Evolutionary conservation across 64 coral and sea anemone genomes (phyloP).

Genomic region (Porites australiensis): DNA sequence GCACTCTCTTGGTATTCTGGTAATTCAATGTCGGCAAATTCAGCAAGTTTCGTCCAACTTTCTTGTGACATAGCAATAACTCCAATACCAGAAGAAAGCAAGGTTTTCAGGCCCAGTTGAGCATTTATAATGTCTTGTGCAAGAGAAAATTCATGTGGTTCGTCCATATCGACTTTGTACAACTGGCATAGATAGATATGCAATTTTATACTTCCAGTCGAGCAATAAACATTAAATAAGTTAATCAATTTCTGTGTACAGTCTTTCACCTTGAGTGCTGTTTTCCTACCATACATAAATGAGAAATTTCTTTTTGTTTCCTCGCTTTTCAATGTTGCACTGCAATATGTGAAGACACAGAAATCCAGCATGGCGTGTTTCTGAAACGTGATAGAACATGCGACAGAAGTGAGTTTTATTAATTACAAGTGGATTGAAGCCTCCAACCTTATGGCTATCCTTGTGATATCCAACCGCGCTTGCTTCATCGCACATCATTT

Average conservation of each 20-base stretch:
- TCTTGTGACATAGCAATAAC: neutral
- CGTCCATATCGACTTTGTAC: slow-evolving; percentile 17
- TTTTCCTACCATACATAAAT: slow-evolving; percentile 36
- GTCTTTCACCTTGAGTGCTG: slow-evolving; percentile 2
- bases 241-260: neutral
- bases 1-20: slow-evolving; percentile 11
- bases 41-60: neutral
- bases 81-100: slow-evolving; percentile 15
- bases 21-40: neutral
- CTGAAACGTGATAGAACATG: slow-evolving; percentile 38
- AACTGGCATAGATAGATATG: slow-evolving; percentile 19
- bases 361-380: neutral
- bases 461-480: slow-evolving; percentile 22
- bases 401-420: slow-evolving; percentile 16
- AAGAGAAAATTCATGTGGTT: neutral
- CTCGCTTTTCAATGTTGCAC: slow-evolving; percentile 8
- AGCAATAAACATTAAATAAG: slow-evolving; percentile 28
- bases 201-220: slow-evolving; percentile 1
- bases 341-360: neutral
- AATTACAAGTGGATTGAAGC: slow-evolving; percentile 26
- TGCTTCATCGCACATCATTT: neutral
- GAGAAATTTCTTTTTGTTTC: slow-evolving; percentile 10
- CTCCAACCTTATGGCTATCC: slow-evolving; percentile 5
- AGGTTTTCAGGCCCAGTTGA: neutral
- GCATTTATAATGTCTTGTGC: neutral